These are phyloP conservation scores for Bembecia ichneumoniformis DNA, from an alignment of 2,888 invertebrate species.

Conservation along the genomic window DNA sequence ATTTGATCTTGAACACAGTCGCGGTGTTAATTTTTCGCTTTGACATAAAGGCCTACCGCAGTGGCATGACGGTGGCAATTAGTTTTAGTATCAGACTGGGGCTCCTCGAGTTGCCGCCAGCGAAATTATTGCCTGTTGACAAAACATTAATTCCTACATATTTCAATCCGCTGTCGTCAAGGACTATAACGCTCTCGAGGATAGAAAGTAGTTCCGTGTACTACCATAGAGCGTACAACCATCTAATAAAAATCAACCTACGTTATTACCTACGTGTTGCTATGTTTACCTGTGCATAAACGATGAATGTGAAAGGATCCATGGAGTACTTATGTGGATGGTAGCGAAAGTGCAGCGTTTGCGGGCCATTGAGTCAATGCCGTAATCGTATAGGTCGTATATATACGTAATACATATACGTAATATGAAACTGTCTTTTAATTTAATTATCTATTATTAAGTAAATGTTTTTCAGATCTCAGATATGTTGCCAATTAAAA, in stretches of 20 bases:
- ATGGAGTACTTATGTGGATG: slow-evolving; percentile 1
- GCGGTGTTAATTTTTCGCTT: slow-evolving; percentile 18
- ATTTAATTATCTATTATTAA: too few relatives aligned
- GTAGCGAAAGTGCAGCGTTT: slow-evolving; percentile 16
- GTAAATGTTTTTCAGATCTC: too few relatives aligned
- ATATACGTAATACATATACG: too few relatives aligned
- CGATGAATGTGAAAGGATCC: not conserved
- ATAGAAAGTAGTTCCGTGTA: too few relatives aligned
- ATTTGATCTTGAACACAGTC: slow-evolving; percentile 20
- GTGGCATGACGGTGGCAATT: slow-evolving; percentile 13
- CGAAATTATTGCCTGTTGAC: slow-evolving; percentile 16
- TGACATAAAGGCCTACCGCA: slow-evolving; percentile 10
- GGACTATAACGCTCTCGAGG: slow-evolving; percentile 13
- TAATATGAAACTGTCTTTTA: too few relatives aligned
- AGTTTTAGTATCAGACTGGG: slow-evolving; percentile 9
- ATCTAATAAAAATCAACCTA: too few relatives aligned
- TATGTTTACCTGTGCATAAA: not conserved
- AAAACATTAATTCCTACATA: slow-evolving; percentile 16
- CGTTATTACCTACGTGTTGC: too few relatives aligned
- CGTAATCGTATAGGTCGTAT: not conserved
- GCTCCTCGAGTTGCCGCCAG: slow-evolving; percentile 8
- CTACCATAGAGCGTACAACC: too few relatives aligned
- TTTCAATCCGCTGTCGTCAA: slow-evolving; percentile 18
- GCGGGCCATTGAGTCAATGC: slow-evolving; percentile 2
- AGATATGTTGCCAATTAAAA: too few relatives aligned